Base-by-base conservation (phyloP, 2,797 vertebrate species). In the Sebastolobus altivelis region DNA sequence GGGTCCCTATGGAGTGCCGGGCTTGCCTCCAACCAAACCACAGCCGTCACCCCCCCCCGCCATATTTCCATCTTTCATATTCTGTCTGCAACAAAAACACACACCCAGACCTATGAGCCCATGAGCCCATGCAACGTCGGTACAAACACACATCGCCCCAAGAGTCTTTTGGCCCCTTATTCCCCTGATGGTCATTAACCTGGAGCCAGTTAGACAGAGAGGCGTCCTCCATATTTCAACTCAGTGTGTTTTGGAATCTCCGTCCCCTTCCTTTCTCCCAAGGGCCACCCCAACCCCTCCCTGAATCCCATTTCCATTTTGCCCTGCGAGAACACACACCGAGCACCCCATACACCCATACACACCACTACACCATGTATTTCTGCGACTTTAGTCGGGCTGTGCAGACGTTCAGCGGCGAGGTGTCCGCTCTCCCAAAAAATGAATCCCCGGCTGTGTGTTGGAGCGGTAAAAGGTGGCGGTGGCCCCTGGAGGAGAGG, bases 111-210 rank as follows among this genome's bases (percentile, higher is more conserved):
- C 67, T 60, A 13, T 62, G 40, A 52, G 68, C 29, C 20, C 72
- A 71, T 66, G 27, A 61, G 65, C 65, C 38, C 37, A 71, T 43
- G 46, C 72, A 69, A 49, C 49, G 46, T 20, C 29, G 40, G 33
- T 55, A 52, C 63, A 84, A 35, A 77, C 22, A 43, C 73, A 77
- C 60, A 71, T 74, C 65, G 52, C 85, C 90, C 89, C 85, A 16
- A 80, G 77, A 89, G 88, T 85, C 77, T 76, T 73, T 87, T 87
- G 76, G 81, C 71, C 75, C 76, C 35, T 35, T 87, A 94, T 92
- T 95, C 94, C 93, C 94, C 76, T 62, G 92, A 84, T 90, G 86
- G 92, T 93, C 89, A 93, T 96, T 94, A 94, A 95, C 93, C 91
- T 84, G 80, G 65, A 92, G 81, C 82, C 88, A 88, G 92, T 91